Conservation (phyloP, 2,113 vertebrate genomes). For the Mus musculus region DNA sequence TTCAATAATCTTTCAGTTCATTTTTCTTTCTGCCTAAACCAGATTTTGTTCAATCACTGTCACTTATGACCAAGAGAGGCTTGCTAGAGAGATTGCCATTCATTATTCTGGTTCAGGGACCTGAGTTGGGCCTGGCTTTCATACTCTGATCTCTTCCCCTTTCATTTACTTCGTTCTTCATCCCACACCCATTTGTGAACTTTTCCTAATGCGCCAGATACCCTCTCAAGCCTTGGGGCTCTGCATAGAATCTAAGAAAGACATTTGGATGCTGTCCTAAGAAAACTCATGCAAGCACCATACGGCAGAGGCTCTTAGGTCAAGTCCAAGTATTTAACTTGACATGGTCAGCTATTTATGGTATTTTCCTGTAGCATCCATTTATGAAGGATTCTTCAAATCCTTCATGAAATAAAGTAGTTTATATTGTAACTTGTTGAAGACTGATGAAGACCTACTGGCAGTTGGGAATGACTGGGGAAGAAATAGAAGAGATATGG, state of each 20-base stretch:
- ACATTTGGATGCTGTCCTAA: background rate
- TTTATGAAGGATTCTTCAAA: background rate
- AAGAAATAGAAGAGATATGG: background rate
- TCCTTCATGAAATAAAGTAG: background rate
- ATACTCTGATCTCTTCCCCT: background rate
- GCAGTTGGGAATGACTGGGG: background rate
- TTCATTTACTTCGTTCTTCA: background rate
- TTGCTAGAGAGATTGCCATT: background rate
- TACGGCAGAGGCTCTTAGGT: background rate
- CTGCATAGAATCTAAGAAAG: background rate
- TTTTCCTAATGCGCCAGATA: background rate
- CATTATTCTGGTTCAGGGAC: background rate
- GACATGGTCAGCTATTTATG: background rate
- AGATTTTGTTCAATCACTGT: conserved; percentile 41
- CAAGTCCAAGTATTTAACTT: background rate
- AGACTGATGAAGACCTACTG: background rate
- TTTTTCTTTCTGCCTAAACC: conserved; percentile 18
- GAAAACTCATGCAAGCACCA: background rate
- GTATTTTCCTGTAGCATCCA: background rate
- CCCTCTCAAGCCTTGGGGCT: background rate
- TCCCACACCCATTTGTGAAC: background rate
- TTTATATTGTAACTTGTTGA: background rate
- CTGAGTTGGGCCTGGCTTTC: background rate
- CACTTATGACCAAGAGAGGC: conserved; percentile 20
- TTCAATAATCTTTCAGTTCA: background rate